phyloP scores from a whole-genome alignment of 2,113 vertebrate genomes.

The Tautogolabrus adspersus region DNA sequence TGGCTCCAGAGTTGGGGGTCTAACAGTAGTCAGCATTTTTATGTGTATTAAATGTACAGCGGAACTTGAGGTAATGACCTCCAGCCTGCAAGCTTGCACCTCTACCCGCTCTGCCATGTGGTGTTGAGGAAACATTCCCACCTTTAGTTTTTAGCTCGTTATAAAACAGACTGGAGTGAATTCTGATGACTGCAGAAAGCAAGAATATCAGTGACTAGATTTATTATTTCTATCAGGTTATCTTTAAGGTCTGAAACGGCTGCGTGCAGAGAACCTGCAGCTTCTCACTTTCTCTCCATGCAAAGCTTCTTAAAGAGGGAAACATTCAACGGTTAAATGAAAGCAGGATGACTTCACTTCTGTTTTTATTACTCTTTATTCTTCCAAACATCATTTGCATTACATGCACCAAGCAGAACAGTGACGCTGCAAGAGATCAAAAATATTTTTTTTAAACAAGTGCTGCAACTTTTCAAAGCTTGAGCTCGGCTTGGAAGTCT shows the following conservation, averaged over 20 bases:
- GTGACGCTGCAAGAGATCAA: conserved; percentile 12
- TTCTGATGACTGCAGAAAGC: no score
- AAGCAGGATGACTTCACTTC: no score
- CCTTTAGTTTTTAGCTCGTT: not conserved
- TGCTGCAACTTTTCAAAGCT: conserved; percentile 1
- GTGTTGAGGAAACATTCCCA: not conserved
- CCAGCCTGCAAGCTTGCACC: conserved; percentile 17
- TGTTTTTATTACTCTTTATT: conserved; percentile 55
- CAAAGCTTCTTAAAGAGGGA: no score
- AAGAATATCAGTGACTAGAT: no score
- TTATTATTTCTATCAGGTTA: no score
- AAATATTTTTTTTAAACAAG: conserved; percentile 7
- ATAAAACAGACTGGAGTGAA: not conserved
- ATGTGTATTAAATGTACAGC: conserved; percentile 66
- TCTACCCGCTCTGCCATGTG: conserved; percentile 44
- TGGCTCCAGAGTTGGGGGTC: conserved; percentile 26
- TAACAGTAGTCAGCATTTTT: conserved; percentile 67
- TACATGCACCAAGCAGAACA: conserved; percentile 14
- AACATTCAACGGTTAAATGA: no score
- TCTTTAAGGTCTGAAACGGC: no score
- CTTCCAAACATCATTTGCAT: conserved; percentile 21
- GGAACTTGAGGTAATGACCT: conserved; percentile 59
- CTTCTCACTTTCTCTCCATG: no score
- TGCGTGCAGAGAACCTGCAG: no score
- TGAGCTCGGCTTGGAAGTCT: not conserved